These are phyloP conservation scores for Blastomussa wellsi DNA, from an alignment of 92 coral and sea anemone species.

Conservation along the genomic window DNA sequence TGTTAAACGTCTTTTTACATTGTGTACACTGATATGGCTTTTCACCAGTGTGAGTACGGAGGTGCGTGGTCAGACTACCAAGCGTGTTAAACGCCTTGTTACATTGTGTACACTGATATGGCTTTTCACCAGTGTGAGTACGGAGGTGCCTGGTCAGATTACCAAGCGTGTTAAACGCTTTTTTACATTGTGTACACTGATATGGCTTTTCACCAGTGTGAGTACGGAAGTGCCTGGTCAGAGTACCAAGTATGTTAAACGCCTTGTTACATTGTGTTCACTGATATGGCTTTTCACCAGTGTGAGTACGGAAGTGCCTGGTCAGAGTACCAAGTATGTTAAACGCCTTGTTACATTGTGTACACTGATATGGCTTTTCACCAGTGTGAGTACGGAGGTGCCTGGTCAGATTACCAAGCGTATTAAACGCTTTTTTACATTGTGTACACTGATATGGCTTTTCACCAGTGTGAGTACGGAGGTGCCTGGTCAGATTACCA, in stretches of 20 bases:
- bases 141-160: conserved; percentile 25
- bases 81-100: conserved; percentile 30
- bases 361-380: conserved; percentile 51
- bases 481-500: conserved; percentile 31
- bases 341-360: conserved; percentile 56
- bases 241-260: conserved; percentile 12
- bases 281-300: conserved; percentile 56
- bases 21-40: conserved; percentile 59
- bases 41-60: conserved; percentile 51
- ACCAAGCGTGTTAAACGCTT: conserved; percentile 19
- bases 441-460: conserved; percentile 57
- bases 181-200: conserved; percentile 60
- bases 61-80: conserved; percentile 35
- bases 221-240: conserved; percentile 39
- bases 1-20: conserved; percentile 13
- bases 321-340: conserved; percentile 30
- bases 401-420: background rate
- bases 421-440: conserved; percentile 15
- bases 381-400: conserved; percentile 60
- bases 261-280: conserved; percentile 46
- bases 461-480: conserved; percentile 45
- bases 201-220: conserved; percentile 62
- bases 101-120: conserved; percentile 52
- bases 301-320: conserved; percentile 47
- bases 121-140: conserved; percentile 55